Evolutionary conservation across 2,888 invertebrate species (phyloP), one percentile per base, ranked within the genome.

Genomic region (Pteria penguin): DNA sequence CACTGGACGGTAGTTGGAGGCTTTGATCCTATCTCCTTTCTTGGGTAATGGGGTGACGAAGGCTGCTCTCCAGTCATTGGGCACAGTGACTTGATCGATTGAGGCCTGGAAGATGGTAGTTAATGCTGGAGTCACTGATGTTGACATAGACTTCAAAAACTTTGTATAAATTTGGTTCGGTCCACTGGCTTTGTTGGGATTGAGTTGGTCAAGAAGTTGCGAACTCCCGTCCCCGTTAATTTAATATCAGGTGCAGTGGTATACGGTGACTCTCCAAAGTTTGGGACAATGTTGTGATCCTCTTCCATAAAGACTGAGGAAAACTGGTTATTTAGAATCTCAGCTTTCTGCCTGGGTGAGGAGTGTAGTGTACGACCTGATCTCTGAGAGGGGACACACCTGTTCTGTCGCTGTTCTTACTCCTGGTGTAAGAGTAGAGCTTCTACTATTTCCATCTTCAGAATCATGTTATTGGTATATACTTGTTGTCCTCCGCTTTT

Each of bases 371-470:
- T 45, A 18, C 45, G 14, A 45, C 18, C 45, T n/a, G n/a, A 45
- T 18, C 18, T 45, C 8, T 8, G 8, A 45, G 14, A 11, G 45
- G 45, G 31, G 62, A 26, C 3, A 29, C 18, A 31, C 62, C 62
- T 8, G 65, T 36, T 33, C n/a, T 65, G 65, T 65, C 45, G 2
- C 22, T 18, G 4, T 45, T 33, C 11, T 65, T 65, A 24, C 24
- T 65, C 24, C 32, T 65, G 4, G 45, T 65, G 24, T 22, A 65
- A 5, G 45, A 65, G 45, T 65, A 65, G 14, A 65, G 32, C 22
- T 45, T 65, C 36, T 45, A 3, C 26, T 65, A n/a, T n/a, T n/a
- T 8, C 45, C 45, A 5, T 65, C 33, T 4, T 65, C 65, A 4
- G 24, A 22, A 29, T 31, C 18, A 29, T 61, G 61, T 61, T 61